phyloP scores from a whole-genome alignment of 2,888 invertebrate species.

The Chrysina gloriosa region DNA sequence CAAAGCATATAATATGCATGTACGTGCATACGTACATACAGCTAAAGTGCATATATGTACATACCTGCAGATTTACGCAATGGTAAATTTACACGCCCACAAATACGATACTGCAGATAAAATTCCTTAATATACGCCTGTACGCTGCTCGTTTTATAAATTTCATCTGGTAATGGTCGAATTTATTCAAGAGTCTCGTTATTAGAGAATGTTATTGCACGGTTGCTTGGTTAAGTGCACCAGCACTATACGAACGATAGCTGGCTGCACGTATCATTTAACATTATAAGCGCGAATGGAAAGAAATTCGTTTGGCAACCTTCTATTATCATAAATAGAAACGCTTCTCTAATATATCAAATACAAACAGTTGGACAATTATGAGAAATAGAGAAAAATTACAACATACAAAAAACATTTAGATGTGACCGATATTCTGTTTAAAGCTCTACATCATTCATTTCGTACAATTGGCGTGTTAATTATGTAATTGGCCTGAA shows the following conservation, averaged over 20 bases:
- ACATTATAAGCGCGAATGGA: background rate
- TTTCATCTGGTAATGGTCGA: constrained; percentile 29
- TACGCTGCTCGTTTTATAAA: constrained; percentile 37
- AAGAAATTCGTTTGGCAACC: background rate
- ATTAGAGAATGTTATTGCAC: constrained; percentile 31
- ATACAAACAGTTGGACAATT: background rate
- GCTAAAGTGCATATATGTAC: background rate
- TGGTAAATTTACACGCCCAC: background rate
- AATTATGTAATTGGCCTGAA: too few relatives aligned
- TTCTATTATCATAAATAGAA: constrained; percentile 5
- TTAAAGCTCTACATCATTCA: too few relatives aligned
- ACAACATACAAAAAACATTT: too few relatives aligned
- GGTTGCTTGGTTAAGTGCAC: background rate
- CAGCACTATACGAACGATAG: background rate
- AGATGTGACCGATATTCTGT: too few relatives aligned
- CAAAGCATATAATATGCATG: background rate
- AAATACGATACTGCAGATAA: constrained; percentile 2
- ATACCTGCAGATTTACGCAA: background rate
- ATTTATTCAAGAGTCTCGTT: constrained; percentile 35
- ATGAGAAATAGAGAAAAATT: background rate
- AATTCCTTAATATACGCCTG: constrained; percentile 25
- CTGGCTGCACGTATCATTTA: background rate
- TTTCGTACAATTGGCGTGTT: too few relatives aligned
- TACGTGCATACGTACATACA: background rate
- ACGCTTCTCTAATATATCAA: background rate